These are phyloP conservation scores for Pegoplata infirma DNA, from an alignment of 2,888 invertebrate genomes.

Conservation along the genomic window DNA sequence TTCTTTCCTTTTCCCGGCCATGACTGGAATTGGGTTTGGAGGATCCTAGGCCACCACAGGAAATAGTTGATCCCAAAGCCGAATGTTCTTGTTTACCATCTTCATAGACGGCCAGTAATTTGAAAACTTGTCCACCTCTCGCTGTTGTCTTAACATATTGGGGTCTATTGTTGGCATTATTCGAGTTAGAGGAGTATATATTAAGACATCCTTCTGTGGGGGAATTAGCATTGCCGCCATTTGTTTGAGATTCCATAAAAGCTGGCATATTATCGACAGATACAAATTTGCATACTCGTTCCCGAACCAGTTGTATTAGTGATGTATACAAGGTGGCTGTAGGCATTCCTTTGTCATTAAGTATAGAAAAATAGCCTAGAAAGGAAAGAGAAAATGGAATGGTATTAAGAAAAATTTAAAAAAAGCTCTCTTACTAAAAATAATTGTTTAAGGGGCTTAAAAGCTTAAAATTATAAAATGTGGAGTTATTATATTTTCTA, in stretches of 20 bases:
- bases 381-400: constrained; percentile 31
- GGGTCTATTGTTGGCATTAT: constrained; percentile 70
- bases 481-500: too few species aligned
- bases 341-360: constrained; percentile 83
- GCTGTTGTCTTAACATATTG: constrained; percentile 85
- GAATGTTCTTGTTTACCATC: constrained; percentile 80
- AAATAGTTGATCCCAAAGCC: constrained; percentile 54
- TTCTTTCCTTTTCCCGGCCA: constrained; percentile 78
- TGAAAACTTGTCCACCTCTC: constrained; percentile 85
- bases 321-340: constrained; percentile 83
- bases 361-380: constrained; percentile 85
- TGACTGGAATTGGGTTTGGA: constrained; percentile 66
- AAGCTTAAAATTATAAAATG: too few species aligned
- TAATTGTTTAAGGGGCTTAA: too few species aligned
- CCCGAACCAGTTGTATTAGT: constrained; percentile 83
- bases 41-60: constrained; percentile 50
- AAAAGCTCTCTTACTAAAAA: too few species aligned
- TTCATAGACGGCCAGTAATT: constrained; percentile 86
- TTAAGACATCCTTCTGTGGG: constrained; percentile 72
- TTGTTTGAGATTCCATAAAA: constrained; percentile 76
- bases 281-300: constrained; percentile 81
- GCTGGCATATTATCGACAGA: constrained; percentile 78
- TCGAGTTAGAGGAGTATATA: constrained; percentile 61
- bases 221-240: constrained; percentile 69
- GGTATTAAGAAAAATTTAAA: not conserved